Base-by-base conservation (phyloP, 2,888 invertebrate genomes). In the Geophilus truncorum region DNA sequence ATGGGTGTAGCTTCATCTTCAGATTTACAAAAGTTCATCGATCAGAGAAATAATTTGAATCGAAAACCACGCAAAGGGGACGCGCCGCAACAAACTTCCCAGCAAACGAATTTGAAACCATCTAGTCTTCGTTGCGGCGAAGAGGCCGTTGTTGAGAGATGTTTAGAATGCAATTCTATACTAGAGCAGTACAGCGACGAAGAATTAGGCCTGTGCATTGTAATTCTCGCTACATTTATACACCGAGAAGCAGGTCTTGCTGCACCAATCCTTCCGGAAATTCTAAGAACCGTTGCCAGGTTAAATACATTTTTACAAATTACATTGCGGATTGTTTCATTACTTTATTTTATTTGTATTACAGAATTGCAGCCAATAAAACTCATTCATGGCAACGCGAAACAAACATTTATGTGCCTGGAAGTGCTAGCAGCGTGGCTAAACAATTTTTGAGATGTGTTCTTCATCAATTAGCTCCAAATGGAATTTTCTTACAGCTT, bases 391-490 rank as follows among this genome's bases (percentile, higher is more conserved):
- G 96, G 96, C 95, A 96, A 88, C 92, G 91, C 82, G 95, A 95
- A 86, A 93, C 92, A 83, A 93, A 92, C 85, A 91, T 95, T 57
- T 94, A 97, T 83, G 90, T 98, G 83, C 97, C 98, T 0, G 97
- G 98, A 82, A 96, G 97, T 86, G 95, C 95, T 3, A 93, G 95
- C 83, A 96, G 96, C 86, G 97, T 98, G 32, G 98, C 98, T 25
- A 93, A 97, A 86, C 99, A 99, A 89, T 97, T 98, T 89, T 90
- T 99, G 82, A 92, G 99, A 84, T 98, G 98, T 86, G 94, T 96
- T 82, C 90, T 99, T 80, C 98, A 99, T 86, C 97, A 98, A 88
- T 89, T 99, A 80, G 96, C 98, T 0, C 97, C 97, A 0, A 97
- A 98, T 87, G 97, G 97, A 83, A 94, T 99, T 82, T 98, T 98